phyloP scores from a whole-genome alignment of 92 coral and sea anemone genomes.

The Anthopleura xanthogrammica region DNA sequence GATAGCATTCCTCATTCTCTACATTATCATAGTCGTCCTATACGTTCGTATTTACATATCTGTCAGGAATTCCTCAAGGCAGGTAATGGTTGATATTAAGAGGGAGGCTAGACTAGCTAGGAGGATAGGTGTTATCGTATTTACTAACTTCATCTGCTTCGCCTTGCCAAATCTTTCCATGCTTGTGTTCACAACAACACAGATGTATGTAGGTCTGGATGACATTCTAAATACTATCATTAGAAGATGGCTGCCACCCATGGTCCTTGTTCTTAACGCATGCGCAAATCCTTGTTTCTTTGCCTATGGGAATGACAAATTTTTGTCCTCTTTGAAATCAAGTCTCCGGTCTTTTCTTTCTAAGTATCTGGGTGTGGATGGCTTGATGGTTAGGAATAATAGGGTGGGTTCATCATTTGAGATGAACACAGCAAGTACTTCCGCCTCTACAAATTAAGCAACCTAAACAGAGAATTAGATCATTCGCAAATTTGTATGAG shows the following conservation, averaged over 20 bases:
- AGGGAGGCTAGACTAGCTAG: conserved; percentile 52
- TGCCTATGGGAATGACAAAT: conserved; percentile 56
- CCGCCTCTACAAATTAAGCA: neutral
- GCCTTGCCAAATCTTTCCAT: conserved; percentile 44
- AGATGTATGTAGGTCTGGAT: conserved; percentile 25
- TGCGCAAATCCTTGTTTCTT: conserved; percentile 52
- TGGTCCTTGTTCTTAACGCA: conserved; percentile 57
- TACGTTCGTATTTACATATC: conserved; percentile 45
- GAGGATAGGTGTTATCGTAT: conserved; percentile 46
- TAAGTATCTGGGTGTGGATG: neutral
- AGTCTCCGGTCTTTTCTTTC: neutral
- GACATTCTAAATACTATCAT: conserved; percentile 37
- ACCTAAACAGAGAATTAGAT: neutral
- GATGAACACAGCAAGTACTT: neutral
- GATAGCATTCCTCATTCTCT: conserved; percentile 33
- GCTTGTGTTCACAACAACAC: conserved; percentile 22
- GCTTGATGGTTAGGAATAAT: neutral
- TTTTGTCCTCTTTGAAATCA: conserved; percentile 13
- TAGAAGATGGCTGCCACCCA: conserved; percentile 56
- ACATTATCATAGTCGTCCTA: conserved; percentile 29
- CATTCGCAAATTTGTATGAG: neutral
- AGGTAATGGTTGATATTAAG: conserved; percentile 27
- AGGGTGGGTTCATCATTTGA: neutral
- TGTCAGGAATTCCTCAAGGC: conserved; percentile 38
- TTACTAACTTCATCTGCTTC: conserved; percentile 54